Percentiles rank a stretch among this genome's conserved stretches.
Conservation (phyloP, 2,888 invertebrate species). For the Chironomus riparius region DNA sequence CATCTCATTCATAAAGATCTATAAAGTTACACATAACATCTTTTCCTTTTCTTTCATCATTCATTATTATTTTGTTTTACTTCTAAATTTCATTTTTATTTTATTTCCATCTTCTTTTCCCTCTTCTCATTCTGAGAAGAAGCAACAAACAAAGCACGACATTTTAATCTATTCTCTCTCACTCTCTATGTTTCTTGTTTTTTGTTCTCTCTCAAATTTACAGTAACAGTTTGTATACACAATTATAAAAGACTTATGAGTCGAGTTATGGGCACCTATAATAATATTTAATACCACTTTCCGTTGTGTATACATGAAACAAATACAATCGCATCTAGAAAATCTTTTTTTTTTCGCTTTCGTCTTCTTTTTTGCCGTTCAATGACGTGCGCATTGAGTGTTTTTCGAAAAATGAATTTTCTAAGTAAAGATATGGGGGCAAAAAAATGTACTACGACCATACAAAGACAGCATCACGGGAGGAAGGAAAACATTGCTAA, state of each 20-base stretch:
- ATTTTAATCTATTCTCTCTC: conserved; percentile 10
- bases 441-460: background rate
- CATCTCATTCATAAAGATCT: no score
- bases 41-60: background rate
- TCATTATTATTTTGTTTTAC: background rate
- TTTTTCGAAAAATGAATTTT: conserved; percentile 2
- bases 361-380: conserved; percentile 7
- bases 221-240: background rate
- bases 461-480: background rate
- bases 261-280: conserved; percentile 13
- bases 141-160: conserved; percentile 12
- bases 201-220: background rate
- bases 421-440: background rate
- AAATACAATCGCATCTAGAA: conserved; percentile 16
- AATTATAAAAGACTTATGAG: conserved; percentile 18
- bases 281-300: background rate
- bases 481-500: background rate
- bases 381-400: conserved; percentile 23
- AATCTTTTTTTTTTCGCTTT: conserved; percentile 19
- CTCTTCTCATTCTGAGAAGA: background rate
- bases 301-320: conserved; percentile 6
- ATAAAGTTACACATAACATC: background rate
- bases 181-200: background rate
- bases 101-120: background rate
- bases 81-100: background rate